Conservation (phyloP, 2,888 invertebrate species). For the Furcula furcula region DNA sequence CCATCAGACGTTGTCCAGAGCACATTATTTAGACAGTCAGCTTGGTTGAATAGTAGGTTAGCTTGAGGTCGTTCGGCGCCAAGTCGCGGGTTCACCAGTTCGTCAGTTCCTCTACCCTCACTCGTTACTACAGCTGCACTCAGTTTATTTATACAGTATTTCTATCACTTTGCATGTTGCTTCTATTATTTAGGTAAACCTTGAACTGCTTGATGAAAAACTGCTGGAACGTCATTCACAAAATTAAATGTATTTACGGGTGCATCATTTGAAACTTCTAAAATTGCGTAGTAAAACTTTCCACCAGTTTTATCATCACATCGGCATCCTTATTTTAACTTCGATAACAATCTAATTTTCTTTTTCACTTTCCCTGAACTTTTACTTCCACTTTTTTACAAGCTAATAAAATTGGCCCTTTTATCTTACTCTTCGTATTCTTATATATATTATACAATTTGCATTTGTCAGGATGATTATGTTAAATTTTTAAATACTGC, state of each 20-base stretch:
- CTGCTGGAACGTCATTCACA: conserved; percentile 36
- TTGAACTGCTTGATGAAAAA: conserved; percentile 45
- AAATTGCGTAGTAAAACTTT: conserved; percentile 26
- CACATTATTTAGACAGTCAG: conserved; percentile 74
- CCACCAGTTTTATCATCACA: conserved; percentile 53
- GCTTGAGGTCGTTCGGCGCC: conserved; percentile 69
- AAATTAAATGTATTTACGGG: conserved; percentile 2
- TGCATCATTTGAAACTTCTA: conserved; percentile 11
- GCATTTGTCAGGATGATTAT: conserved; percentile 49
- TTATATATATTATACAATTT: conserved; percentile 55
- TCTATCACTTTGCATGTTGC: conserved; percentile 78
- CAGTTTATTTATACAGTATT: conserved; percentile 63
- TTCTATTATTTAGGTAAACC: conserved; percentile 68
- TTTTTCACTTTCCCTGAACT: conserved; percentile 55
- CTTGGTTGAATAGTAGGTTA: conserved; percentile 77
- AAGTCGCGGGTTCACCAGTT: conserved; percentile 64
- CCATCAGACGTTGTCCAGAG: conserved; percentile 70
- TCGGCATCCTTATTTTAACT: conserved; percentile 62
- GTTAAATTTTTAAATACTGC: conserved; percentile 49
- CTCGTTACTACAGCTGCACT: conserved; percentile 71
- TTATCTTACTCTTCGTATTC: conserved; percentile 48
- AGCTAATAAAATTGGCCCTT: conserved; percentile 48
- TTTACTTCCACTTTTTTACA: conserved; percentile 49
- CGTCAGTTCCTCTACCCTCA: conserved; percentile 66
- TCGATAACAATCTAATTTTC: conserved; percentile 62